A percentile compares a stretch with the other conserved stretches of the same genome.
Conservation (phyloP, 2,888 invertebrate genomes). For the Brachynemurus nebulosus region DNA sequence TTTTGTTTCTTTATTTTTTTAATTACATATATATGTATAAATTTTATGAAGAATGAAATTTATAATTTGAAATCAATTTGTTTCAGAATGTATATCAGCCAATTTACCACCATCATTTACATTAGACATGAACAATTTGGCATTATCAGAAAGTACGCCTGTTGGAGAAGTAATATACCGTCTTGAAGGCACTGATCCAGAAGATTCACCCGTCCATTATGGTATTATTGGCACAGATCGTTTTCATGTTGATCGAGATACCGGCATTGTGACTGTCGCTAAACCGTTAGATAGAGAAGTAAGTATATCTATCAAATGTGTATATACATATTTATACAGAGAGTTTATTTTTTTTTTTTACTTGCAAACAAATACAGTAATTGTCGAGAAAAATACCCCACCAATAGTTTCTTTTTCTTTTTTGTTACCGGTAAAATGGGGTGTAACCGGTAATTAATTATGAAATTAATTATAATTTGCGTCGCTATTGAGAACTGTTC, state of each 20-base stretch:
- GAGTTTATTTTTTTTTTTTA: too few relatives aligned
- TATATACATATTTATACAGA: too few relatives aligned
- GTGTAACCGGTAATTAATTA: too few relatives aligned
- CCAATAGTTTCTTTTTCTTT: too few relatives aligned
- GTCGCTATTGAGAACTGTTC: too few relatives aligned
- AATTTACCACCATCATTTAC: constrained; percentile 62
- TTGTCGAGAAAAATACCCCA: too few relatives aligned
- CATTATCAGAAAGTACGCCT: constrained; percentile 63
- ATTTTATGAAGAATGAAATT: too few relatives aligned
- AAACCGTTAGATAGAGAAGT: constrained; percentile 76
- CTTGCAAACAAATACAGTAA: not conserved
- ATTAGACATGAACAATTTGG: constrained; percentile 61
- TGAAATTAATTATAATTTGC: too few relatives aligned
- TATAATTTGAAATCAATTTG: too few relatives aligned
- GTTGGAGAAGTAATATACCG: constrained; percentile 67
- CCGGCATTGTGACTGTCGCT: constrained; percentile 66
- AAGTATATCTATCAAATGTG: constrained; percentile 20
- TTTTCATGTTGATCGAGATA: constrained; percentile 59
- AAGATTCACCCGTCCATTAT: constrained; percentile 55
- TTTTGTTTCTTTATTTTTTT: too few relatives aligned
- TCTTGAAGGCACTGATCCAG: constrained; percentile 69
- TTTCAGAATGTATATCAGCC: constrained; percentile 24
- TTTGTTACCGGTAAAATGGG: too few relatives aligned
- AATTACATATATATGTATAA: too few relatives aligned
- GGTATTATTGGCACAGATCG: constrained; percentile 70